A percentile compares a stretch with the other conserved stretches of the same genome.
phyloP scores from a whole-genome alignment of 2,797 vertebrate genomes.

The Hydrocynus forskahlii region DNA sequence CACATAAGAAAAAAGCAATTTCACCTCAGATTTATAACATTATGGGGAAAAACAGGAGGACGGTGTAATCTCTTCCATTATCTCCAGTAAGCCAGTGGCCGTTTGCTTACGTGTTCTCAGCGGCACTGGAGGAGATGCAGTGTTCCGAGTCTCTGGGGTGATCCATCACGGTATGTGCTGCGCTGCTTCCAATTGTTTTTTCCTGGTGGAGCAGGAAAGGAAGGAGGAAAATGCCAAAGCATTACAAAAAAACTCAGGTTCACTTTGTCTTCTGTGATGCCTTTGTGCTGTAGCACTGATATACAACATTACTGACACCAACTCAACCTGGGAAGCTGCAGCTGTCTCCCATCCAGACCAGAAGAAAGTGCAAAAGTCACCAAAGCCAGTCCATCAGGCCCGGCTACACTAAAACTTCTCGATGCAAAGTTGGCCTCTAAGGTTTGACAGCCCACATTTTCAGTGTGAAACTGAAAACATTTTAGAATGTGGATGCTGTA shows the following conservation, averaged over 20 bases:
- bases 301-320: slow-evolving; percentile 51
- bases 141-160: slow-evolving; percentile 60
- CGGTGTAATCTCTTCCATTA: slow-evolving; percentile 51
- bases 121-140: slow-evolving; percentile 64
- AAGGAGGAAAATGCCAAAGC: slow-evolving; percentile 65
- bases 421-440: background rate
- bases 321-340: slow-evolving; percentile 17
- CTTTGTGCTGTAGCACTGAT: slow-evolving; percentile 57
- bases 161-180: slow-evolving; percentile 72
- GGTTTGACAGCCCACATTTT: slow-evolving; percentile 4
- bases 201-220: slow-evolving; percentile 65
- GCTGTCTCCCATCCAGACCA: background rate
- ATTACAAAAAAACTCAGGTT: slow-evolving; percentile 69
- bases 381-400: background rate
- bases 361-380: background rate
- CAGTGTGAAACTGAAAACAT: background rate
- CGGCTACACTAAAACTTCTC: background rate
- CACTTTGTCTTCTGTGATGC: slow-evolving; percentile 70
- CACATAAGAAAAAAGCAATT: slow-evolving; percentile 55
- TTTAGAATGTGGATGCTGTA: background rate
- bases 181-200: slow-evolving; percentile 75
- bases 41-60: slow-evolving; percentile 41
- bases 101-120: slow-evolving; percentile 59
- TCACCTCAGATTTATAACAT: slow-evolving; percentile 65
- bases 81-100: slow-evolving; percentile 46